Conservation (phyloP, 2,113 vertebrate species). For the Stomatorhinus ivindoensis region DNA sequence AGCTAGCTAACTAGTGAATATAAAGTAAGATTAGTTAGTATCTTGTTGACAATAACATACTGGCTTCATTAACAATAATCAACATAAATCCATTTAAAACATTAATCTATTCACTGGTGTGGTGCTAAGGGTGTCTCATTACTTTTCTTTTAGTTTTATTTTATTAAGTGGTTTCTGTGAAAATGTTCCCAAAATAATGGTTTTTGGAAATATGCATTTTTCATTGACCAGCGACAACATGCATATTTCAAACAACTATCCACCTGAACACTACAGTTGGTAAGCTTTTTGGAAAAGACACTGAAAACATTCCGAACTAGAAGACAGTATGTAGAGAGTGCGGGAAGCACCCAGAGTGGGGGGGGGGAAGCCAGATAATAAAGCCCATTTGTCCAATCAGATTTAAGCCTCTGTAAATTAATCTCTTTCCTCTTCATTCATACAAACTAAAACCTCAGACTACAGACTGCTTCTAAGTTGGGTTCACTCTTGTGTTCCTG, state of each 20-base stretch:
- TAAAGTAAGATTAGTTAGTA: background rate
- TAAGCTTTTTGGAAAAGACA: background rate
- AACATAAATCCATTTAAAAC: background rate
- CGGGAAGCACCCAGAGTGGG: background rate
- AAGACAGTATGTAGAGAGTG: background rate
- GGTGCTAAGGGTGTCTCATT: background rate
- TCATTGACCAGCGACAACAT: background rate
- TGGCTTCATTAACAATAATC: background rate
- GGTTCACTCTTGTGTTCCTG: background rate
- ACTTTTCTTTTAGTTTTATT: background rate
- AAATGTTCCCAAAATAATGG: background rate
- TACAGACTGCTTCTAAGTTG: background rate
- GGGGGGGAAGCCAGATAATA: background rate
- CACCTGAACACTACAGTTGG: background rate
- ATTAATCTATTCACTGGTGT: background rate
- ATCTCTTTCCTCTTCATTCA: background rate
- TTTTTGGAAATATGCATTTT: background rate
- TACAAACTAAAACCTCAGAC: background rate
- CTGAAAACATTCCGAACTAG: background rate
- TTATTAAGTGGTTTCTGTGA: background rate
- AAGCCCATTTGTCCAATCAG: background rate
- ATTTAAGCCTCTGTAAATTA: background rate
- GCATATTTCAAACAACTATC: background rate
- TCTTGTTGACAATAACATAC: background rate
- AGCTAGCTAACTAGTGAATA: background rate